Base-by-base conservation (phyloP, 2,797 vertebrate genomes). In the Sylvilagus floridanus region DNA sequence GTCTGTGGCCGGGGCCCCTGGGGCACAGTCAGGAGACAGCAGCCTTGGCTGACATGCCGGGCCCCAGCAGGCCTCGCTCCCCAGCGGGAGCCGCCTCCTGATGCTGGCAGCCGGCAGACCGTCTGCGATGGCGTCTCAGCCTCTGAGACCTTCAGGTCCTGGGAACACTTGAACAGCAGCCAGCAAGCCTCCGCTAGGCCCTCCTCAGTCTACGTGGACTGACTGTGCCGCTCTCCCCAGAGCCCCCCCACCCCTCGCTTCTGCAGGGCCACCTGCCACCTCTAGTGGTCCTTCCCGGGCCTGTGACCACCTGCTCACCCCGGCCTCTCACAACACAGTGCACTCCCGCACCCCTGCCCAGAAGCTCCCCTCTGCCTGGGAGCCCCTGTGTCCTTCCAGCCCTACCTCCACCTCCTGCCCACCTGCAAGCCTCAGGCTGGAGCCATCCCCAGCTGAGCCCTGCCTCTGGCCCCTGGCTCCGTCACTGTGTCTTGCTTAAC, bases 261-360 rank as follows among this genome's bases (percentile, higher is more conserved):
- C 62, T 37, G 42, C 42, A 47, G 8, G 42, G 42, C 42, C 42
- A 4, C 84, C 50, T n/a, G 42, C 52, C 52, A 26, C 26, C 47
- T 16, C 28, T 50, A 9, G 68, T 2, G 47, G 26, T 21, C 30
- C 21, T 62, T 30, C 35, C 42, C 47, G 42, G 7, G 7, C 35
- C 69, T 24, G 0, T 2, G 13, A 28, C 57, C 11, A 0, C 65
- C 52, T 17, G 11, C 92, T 10, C 35, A 7, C 32, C 78, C 30
- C 66, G 0, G 5, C 50, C 66, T 42, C 24, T 57, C 37, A 2
- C 0, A 19, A 21, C 60, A 22, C 9, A n/a, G 3, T 9, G 42
- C 7, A 26, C 79, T 7, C 6, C 47, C 7, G 30, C 35, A 0
- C 5, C n/a, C 71, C 69, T 69, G 57, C 62, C 5, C 7, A 12